Evolutionary conservation across 1,140 invertebrate species (phyloP).

Genomic region (Bombus sylvicola): DNA sequence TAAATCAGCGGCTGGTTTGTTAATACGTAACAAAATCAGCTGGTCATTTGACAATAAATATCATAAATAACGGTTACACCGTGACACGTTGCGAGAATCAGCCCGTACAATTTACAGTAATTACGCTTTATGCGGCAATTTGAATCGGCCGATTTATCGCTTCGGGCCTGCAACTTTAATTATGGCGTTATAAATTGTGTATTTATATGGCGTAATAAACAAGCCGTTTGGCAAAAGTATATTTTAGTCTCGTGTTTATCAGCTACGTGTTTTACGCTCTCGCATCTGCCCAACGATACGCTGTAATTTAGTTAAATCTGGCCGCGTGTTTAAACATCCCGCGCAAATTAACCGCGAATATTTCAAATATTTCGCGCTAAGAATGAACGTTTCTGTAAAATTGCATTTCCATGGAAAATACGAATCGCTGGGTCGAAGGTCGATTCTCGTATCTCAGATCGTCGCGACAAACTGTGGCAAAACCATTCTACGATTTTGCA

Average conservation of each 20-base stretch:
- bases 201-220: conserved; percentile 14
- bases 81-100: background rate
- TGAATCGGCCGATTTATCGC: conserved; percentile 18
- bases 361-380: background rate
- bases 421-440: too few species aligned
- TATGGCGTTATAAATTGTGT: conserved; percentile 15
- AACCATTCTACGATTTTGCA: too few species aligned
- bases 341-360: background rate
- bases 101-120: background rate
- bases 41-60: conserved; percentile 21
- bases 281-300: too few species aligned
- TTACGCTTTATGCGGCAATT: conserved; percentile 2
- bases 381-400: background rate
- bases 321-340: too few species aligned
- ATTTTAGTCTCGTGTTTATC: background rate
- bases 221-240: background rate
- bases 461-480: too few species aligned
- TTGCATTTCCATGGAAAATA: too few species aligned
- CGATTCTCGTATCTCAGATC: too few species aligned
- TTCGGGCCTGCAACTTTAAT: background rate
- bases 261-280: background rate
- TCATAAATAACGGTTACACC: background rate
- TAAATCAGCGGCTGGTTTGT: conserved; percentile 3
- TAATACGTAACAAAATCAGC: conserved; percentile 6
- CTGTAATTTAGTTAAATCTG: background rate